A percentile compares a stretch with the other conserved stretches of the same genome.
Evolutionary conservation across 2,797 vertebrate species (phyloP).

Genomic region (Cirrhinus molitorella): DNA sequence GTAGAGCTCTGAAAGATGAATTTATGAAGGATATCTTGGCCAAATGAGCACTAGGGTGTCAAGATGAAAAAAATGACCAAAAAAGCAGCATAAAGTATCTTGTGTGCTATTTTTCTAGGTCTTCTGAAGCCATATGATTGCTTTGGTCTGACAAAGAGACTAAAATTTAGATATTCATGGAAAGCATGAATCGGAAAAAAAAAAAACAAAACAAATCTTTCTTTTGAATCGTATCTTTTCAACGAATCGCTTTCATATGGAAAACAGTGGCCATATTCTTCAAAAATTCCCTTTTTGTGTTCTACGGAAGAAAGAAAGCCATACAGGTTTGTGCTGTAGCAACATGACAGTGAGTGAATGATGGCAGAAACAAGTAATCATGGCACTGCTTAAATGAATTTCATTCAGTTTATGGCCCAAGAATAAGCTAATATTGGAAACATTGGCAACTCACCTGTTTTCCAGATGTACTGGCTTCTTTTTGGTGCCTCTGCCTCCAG

Average conservation of each 20-base stretch:
- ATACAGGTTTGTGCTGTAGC: not conserved
- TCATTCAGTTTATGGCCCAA: not conserved
- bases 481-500: conserved; percentile 40
- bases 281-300: not conserved
- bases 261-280: not conserved
- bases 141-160: not conserved
- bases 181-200: too few relatives aligned
- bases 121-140: not conserved
- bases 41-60: not conserved
- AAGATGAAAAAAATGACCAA: not conserved
- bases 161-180: not conserved
- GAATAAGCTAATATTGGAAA: not conserved
- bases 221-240: not conserved
- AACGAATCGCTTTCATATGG: not conserved
- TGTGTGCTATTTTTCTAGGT: not conserved
- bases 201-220: not conserved
- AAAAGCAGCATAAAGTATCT: not conserved
- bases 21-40: not conserved
- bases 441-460: conserved; percentile 51
- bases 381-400: not conserved
- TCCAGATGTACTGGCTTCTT: conserved; percentile 58
- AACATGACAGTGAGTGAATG: not conserved
- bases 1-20: not conserved
- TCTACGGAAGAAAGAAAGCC: not conserved
- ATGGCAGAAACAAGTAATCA: not conserved